Base-by-base conservation (phyloP, 2,888 invertebrate genomes). In the Zhengitettix transpicula region DNA sequence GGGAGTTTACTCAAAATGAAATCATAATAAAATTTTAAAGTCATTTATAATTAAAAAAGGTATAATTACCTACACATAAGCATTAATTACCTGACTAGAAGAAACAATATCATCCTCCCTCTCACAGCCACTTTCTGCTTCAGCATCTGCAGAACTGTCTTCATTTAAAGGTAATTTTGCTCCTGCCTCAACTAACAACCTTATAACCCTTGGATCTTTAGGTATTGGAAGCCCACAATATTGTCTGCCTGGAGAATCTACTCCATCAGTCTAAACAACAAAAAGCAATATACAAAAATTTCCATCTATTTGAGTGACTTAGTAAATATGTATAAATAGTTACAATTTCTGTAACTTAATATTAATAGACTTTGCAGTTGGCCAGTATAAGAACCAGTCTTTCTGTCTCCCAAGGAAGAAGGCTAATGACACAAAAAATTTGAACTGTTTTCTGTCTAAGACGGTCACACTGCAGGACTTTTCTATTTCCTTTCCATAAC, bases 151-250 rank as follows among this genome's bases (percentile, higher is more conserved):
- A 1, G 47, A 12, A 14, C 14, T 47, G 53, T 65, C 66, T 12
- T 65, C 73, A 40, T 54, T 57, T 40, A 53, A 47, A 17, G 58
- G 56, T 17, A 61, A 61, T 78, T 79, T 56, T 74, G 79, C 88
- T 60, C 88, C 89, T 10, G 89, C 82, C 66, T 89, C 89, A 56
- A 89, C 75, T 41, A 91, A 74, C 42, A 90, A 75, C 65, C 82
- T 81, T 58, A 89, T 71, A 42, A 84, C 82, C 65, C 85, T 83
- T 3, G 81, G 78, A 71, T 89, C 88, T 0, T 54, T 62, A 52
- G 57, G 65, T 52, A 42, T 58, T 42, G 61, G 62, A 47, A 47
- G 51, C 44, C 40, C 56, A 40, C 28, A 9, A 7, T 40, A 53
- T 15, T 10, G 28, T 9, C 53, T 56, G 42, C 56, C 17, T 42